Evolutionary conservation across 2,113 vertebrate species (phyloP).

Genomic region (Varanus komodoensis): DNA sequence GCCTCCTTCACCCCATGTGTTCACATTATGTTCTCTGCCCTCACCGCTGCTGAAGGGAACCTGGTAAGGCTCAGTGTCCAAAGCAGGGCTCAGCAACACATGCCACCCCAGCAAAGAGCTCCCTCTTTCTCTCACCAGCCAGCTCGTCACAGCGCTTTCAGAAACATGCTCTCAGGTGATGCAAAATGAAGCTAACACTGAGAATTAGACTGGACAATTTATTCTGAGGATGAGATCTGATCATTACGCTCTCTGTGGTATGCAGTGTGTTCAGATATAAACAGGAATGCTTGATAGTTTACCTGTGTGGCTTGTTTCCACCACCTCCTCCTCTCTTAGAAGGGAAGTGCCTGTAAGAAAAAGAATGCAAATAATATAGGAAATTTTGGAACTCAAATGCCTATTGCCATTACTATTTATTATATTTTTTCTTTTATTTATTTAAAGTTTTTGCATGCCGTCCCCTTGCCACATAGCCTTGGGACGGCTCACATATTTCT

Average conservation of each 20-base stretch:
- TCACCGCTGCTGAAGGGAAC: background rate
- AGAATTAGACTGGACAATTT: background rate
- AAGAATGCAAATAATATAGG: rapidly evolving
- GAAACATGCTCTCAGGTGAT: background rate
- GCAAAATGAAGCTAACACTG: background rate
- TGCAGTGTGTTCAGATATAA: rapidly evolving
- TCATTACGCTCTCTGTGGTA: background rate
- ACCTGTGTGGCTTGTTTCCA: background rate
- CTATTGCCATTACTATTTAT: background rate
- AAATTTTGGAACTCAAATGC: rapidly evolving
- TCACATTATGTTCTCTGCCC: background rate
- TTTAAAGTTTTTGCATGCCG: no score
- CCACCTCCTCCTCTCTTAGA: background rate
- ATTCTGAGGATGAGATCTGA: background rate
- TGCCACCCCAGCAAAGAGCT: no score
- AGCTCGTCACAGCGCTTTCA: background rate
- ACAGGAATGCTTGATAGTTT: background rate
- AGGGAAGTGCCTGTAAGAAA: background rate
- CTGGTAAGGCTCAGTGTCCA: no score
- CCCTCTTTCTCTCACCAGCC: background rate
- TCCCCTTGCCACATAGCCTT: no score
- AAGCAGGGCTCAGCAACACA: background rate
- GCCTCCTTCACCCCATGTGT: background rate
- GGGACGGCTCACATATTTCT: no score
- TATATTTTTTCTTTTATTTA: no score